Conservation (phyloP, 2,888 invertebrate genomes). For the Acleris emargana region DNA sequence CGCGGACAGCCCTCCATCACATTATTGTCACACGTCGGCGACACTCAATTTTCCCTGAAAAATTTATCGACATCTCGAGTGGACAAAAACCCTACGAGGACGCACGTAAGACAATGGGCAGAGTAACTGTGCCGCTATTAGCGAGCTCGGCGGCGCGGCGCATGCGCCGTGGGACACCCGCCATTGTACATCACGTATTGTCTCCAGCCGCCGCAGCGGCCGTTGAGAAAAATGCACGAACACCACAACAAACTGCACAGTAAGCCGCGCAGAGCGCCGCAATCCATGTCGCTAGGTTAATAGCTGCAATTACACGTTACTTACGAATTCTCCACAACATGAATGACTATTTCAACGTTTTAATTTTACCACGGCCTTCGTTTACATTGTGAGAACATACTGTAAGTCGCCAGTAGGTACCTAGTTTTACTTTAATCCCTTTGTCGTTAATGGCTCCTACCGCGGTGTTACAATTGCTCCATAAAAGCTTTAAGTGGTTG, state of each 20-base stretch:
- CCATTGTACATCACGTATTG: conserved; percentile 43
- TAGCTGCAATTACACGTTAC: conserved; percentile 34
- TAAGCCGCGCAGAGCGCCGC: conserved; percentile 33
- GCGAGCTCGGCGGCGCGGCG: conserved; percentile 43
- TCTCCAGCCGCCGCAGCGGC: conserved; percentile 37
- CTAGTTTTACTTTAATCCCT: conserved; percentile 24
- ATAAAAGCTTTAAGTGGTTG: conserved; percentile 33
- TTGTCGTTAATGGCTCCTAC: conserved; percentile 34
- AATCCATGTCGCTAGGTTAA: conserved; percentile 40
- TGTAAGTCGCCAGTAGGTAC: conserved; percentile 10
- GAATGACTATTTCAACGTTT: conserved; percentile 34
- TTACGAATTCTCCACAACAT: conserved; percentile 24
- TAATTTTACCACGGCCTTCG: conserved; percentile 37
- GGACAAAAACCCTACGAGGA: conserved; percentile 63
- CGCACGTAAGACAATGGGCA: conserved; percentile 56
- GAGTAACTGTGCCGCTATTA: conserved; percentile 55
- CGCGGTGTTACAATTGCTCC: conserved; percentile 30
- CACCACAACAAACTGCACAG: conserved; percentile 37
- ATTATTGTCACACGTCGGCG: conserved; percentile 12
- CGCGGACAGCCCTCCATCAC: conserved; percentile 6
- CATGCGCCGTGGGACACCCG: conserved; percentile 47
- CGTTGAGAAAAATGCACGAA: conserved; percentile 38
- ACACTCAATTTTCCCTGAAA: conserved; percentile 39
- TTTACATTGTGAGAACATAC: conserved; percentile 37
- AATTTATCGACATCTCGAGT: conserved; percentile 63